Conservation (phyloP, 2,888 invertebrate genomes). For the Periphyllus acericola region DNA sequence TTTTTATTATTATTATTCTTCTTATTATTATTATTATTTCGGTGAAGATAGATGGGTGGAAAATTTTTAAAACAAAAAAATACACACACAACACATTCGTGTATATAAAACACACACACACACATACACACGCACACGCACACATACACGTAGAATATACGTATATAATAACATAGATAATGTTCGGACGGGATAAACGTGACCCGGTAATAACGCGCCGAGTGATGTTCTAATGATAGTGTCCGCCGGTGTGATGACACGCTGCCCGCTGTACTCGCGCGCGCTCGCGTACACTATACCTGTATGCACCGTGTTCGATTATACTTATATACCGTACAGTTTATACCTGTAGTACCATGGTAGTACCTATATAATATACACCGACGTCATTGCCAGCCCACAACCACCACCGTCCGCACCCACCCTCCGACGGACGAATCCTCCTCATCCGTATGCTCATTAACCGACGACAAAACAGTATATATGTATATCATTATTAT, state of each 20-base stretch:
- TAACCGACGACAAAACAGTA: neutral
- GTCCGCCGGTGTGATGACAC: slow-evolving; percentile 60
- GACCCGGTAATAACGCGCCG: slow-evolving; percentile 61
- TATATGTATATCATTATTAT: too few species aligned
- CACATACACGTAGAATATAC: neutral
- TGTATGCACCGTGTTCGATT: slow-evolving; percentile 1
- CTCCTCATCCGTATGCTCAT: neutral
- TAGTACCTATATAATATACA: too few species aligned
- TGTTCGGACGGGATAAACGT: slow-evolving; percentile 51
- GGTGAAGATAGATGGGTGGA: neutral
- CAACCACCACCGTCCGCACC: neutral
- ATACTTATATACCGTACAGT: neutral
- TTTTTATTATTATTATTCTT: slow-evolving; percentile 15
- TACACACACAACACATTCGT: neutral
- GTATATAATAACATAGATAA: slow-evolving; percentile 17
- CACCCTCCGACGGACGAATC: neutral
- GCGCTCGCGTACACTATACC: neutral
- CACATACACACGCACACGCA: neutral
- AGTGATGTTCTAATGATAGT: slow-evolving; percentile 61
- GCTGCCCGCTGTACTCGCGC: slow-evolving; percentile 44
- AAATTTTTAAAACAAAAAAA: slow-evolving; percentile 25
- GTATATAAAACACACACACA: slow-evolving; percentile 7
- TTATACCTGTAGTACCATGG: neutral
- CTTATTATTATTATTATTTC: neutral
- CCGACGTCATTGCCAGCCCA: too few species aligned